phyloP scores from a whole-genome alignment of 2,113 vertebrate genomes.

The Labeo rohita region DNA sequence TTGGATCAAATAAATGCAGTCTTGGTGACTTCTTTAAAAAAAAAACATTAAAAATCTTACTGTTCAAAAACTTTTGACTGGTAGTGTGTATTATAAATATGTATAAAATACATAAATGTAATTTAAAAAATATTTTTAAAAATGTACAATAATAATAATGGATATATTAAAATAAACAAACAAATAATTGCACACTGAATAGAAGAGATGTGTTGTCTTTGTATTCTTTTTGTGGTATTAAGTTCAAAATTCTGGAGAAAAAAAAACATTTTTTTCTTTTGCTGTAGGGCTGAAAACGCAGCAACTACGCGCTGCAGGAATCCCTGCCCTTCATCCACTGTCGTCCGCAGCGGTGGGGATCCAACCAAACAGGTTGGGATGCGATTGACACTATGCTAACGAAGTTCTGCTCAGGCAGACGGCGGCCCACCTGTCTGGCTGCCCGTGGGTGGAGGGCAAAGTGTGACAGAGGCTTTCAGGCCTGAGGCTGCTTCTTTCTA shows the following conservation, averaged over 20 bases:
- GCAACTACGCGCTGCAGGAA: neutral
- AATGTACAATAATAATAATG: neutral
- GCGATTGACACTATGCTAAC: neutral
- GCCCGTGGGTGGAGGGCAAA: slow-evolving; percentile 35
- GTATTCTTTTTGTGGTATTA: neutral
- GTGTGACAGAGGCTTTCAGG: slow-evolving; percentile 25
- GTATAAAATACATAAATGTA: too few relatives aligned
- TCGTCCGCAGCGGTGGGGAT: neutral
- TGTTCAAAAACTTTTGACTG: too few relatives aligned
- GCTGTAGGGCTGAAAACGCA: neutral
- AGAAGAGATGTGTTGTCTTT: neutral
- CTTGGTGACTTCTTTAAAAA: too few relatives aligned
- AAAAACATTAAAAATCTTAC: too few relatives aligned
- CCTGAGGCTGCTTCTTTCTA: slow-evolving; percentile 3
- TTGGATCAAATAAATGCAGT: too few relatives aligned
- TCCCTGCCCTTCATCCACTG: neutral
- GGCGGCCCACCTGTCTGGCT: slow-evolving; percentile 27
- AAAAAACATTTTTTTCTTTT: neutral
- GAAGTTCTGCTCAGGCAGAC: slow-evolving; percentile 24
- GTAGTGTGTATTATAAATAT: too few relatives aligned
- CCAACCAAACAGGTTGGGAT: neutral
- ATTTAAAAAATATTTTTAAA: too few relatives aligned
- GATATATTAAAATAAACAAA: neutral
- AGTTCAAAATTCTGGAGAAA: neutral
- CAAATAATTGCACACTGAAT: neutral